phyloP scores from a whole-genome alignment of 2,888 invertebrate genomes.

The Drosophila heteroneura region DNA sequence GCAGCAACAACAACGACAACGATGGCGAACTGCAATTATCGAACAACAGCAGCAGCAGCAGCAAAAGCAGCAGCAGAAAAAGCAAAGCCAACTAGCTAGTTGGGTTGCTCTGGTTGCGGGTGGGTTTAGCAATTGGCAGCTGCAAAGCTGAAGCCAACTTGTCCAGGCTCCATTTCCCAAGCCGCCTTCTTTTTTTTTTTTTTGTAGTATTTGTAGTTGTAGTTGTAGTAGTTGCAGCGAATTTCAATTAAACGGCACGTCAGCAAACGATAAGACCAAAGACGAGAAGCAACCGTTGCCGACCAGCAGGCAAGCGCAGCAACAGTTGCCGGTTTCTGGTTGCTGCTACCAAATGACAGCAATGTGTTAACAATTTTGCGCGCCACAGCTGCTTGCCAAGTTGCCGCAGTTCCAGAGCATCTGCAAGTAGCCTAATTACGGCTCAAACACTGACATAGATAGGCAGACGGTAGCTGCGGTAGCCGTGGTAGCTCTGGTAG shows the following conservation, averaged over 20 bases:
- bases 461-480: conserved; percentile 52
- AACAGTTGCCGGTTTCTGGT: conserved; percentile 34
- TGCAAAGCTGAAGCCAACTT: conserved; percentile 48
- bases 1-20: conserved; percentile 14
- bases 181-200: conserved; percentile 41
- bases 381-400: conserved; percentile 66
- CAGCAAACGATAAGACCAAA: conserved; percentile 62
- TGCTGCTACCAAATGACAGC: conserved; percentile 64
- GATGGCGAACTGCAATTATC: conserved; percentile 65
- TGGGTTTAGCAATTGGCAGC: conserved; percentile 63
- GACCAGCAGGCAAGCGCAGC: conserved; percentile 17
- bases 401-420: conserved; percentile 25
- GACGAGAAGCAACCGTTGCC: conserved; percentile 30
- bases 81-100: conserved; percentile 41
- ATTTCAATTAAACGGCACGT: conserved; percentile 80
- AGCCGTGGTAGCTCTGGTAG: background rate
- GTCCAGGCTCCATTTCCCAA: conserved; percentile 55
- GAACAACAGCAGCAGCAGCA: conserved; percentile 31
- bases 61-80: conserved; percentile 24
- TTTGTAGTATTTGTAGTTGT: background rate
- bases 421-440: conserved; percentile 78
- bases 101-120: conserved; percentile 61
- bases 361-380: conserved; percentile 79
- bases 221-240: conserved; percentile 45
- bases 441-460: conserved; percentile 71